These are phyloP conservation scores for Galemys pyrenaicus DNA, from an alignment of 2,113 vertebrate genomes.

Conservation along the genomic window DNA sequence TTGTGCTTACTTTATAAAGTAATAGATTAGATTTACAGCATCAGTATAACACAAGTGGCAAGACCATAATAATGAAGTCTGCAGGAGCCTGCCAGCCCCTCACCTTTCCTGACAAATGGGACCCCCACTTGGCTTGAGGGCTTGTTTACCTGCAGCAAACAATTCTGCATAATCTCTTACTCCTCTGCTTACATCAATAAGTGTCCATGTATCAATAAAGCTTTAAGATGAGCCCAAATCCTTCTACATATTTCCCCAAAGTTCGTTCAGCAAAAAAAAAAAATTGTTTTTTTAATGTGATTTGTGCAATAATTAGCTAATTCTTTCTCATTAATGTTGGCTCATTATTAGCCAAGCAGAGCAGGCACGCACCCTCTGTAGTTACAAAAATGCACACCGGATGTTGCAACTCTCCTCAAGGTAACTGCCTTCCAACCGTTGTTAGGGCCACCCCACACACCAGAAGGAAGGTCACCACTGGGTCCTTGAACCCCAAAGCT, in stretches of 20 bases:
- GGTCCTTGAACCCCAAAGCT: not conserved
- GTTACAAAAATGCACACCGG: not conserved
- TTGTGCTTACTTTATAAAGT: constrained; percentile 53
- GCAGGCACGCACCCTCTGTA: not conserved
- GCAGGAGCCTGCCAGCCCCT: not conserved
- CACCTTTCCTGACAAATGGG: not conserved
- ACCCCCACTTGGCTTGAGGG: not conserved
- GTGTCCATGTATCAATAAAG: not conserved
- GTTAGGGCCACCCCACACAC: not conserved
- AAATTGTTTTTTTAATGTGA: no score
- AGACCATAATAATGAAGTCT: not conserved
- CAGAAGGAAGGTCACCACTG: not conserved
- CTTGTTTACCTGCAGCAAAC: not conserved
- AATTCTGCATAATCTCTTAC: not conserved
- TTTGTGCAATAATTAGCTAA: not conserved
- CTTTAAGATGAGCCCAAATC: constrained; percentile 63
- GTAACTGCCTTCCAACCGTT: not conserved
- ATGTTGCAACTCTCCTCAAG: not conserved
- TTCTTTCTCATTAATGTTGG: not conserved
- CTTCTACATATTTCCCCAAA: constrained; percentile 52
- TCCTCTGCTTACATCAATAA: not conserved
- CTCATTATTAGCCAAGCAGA: not conserved
- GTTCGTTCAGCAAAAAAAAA: not conserved
- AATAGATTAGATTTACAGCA: not conserved
- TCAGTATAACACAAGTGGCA: not conserved